Base-by-base conservation (phyloP, 2,888 invertebrate species). In the Shargacucullia verbasci region DNA sequence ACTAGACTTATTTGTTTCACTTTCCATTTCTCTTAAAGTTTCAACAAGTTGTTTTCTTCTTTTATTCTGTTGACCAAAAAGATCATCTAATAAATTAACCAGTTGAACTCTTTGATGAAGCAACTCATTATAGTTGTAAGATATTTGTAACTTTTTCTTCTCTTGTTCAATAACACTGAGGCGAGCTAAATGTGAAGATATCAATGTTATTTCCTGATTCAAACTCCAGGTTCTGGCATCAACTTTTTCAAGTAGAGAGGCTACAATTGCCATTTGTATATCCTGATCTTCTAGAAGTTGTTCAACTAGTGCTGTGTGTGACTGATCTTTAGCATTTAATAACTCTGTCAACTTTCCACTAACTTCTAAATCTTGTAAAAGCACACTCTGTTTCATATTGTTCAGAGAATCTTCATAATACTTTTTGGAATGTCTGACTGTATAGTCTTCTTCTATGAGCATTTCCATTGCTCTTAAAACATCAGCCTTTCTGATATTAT, bases 171-270 rank as follows among this genome's bases (percentile, higher is more conserved):
- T 95, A 45, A 95, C 92, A 69, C 97, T 97, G 25, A 97, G 92
- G 55, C 95, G 95, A 14, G 96, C 96, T 70, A 97, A 88, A 87
- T 97, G 96, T 10, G 94, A 91, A 72, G 97, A 96, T 39, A 97
- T 96, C 57, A 97, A 88, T 73, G 95, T 94, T 66, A 97, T 96
- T 93, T 97, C 97, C 83, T 97, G 96, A 70, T 96, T 95, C 25
- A 97, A 91, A 75, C 96, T 96, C 97, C 97, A 97, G 66, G 95
- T 96, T 76, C 96, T 95, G 7, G 97, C 95, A 88, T 97, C 97
- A 64, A 96, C 96, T 79, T 95, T 95, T 86, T 97, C 96, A 60
- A 97, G 88, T 41, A 97, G 88, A 11, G 96, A 95, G 25, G 96
- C 95, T 2, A 97, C 96, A 8, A 96, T 95, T 5, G 95, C 96